These are phyloP conservation scores for Vulpes vulpes DNA, from an alignment of 2,113 vertebrate species.

Conservation along the genomic window DNA sequence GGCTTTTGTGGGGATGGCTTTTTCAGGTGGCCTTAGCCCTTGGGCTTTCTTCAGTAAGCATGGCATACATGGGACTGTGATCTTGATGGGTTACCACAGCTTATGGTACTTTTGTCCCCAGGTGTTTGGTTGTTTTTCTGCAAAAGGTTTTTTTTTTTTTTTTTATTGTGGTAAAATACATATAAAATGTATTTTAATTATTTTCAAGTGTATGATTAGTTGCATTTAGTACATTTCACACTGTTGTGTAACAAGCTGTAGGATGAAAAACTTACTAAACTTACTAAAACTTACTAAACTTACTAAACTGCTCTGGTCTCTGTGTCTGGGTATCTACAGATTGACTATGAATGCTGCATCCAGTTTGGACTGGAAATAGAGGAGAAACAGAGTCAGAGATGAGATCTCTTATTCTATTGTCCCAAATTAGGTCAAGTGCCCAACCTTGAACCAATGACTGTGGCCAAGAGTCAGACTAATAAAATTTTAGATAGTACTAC, in stretches of 20 bases:
- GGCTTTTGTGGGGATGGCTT: neutral
- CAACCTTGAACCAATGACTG: neutral
- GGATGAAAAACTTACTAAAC: neutral
- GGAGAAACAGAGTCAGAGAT: neutral
- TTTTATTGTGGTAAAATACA: constrained; percentile 15
- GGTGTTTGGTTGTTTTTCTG: neutral
- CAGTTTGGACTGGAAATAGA: neutral
- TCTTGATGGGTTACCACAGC: neutral
- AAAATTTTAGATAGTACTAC: neutral
- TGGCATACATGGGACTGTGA: neutral
- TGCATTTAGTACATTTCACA: neutral
- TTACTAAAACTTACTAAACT: neutral
- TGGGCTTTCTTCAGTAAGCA: neutral
- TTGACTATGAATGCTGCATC: neutral
- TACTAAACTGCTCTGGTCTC: neutral
- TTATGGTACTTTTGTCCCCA: neutral
- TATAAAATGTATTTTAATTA: neutral
- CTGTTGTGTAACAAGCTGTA: neutral
- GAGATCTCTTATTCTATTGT: neutral
- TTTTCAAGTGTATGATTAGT: neutral
- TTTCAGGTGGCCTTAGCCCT: neutral
- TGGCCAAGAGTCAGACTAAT: neutral
- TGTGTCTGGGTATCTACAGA: neutral
- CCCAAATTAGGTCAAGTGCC: neutral
- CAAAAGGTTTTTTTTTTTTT: neutral